Evolutionary conservation across 2,888 invertebrate genomes (phyloP).

Genomic region (Drosophila robusta): DNA sequence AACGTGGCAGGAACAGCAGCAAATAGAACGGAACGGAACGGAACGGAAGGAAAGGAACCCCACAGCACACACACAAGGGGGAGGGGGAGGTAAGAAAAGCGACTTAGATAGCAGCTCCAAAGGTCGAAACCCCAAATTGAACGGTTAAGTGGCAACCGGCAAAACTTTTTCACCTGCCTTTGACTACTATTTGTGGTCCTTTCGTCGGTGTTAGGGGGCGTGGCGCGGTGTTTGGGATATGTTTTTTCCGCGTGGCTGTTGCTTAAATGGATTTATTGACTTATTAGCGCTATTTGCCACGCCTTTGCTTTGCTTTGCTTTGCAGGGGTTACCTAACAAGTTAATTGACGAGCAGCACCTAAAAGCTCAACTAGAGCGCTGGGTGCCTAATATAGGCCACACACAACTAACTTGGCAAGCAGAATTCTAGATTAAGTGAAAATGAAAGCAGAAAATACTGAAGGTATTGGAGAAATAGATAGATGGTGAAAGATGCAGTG

Average conservation of each 20-base stretch:
- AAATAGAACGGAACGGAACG: conserved; percentile 31
- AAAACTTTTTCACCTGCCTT: conserved; percentile 62
- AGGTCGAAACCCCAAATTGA: conserved; percentile 65
- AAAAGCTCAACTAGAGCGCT: not conserved
- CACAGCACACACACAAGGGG: not conserved
- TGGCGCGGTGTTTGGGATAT: conserved; percentile 15
- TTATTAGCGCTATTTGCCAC: conserved; percentile 48
- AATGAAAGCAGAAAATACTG: too few species aligned
- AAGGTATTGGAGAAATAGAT: too few species aligned
- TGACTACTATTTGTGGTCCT: conserved; percentile 43
- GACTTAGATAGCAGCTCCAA: conserved; percentile 43
- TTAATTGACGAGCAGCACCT: conserved; percentile 26
- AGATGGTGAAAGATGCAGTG: too few species aligned
- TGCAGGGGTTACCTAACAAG: conserved; percentile 12
- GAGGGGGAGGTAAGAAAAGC: conserved; percentile 8
- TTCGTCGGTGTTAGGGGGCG: conserved; percentile 7
- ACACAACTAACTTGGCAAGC: too few species aligned
- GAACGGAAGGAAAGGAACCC: conserved; percentile 10
- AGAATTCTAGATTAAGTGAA: too few species aligned
- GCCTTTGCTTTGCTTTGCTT: conserved; percentile 6
- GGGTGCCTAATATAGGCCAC: too few species aligned
- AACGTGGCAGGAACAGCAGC: conserved; percentile 47
- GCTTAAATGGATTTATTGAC: conserved; percentile 67
- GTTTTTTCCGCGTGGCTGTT: conserved; percentile 7
- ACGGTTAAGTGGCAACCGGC: conserved; percentile 64